A percentile compares a stretch with the other conserved stretches of the same genome.
These are phyloP conservation scores for Gymnoscopelus microlampas DNA, from an alignment of 2,797 vertebrate genomes.

Conservation along the genomic window DNA sequence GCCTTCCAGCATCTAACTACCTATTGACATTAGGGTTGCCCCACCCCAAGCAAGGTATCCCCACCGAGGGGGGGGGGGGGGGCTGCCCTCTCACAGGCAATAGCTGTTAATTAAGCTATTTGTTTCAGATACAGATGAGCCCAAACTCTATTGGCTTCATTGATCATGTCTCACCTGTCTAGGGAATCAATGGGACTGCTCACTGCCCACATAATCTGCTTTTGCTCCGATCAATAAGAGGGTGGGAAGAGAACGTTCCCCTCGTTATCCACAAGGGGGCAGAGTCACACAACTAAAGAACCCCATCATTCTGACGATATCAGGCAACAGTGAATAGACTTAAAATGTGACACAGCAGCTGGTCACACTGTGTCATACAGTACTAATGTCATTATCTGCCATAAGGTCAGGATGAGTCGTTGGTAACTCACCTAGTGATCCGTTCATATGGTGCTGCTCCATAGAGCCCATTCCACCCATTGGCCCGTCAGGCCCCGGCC, in stretches of 20 bases:
- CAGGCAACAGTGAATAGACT: conserved; percentile 11
- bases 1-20: neutral
- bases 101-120: conserved; percentile 60
- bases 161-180: conserved; percentile 50
- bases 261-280: conserved; percentile 61
- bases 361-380: neutral
- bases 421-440: conserved; percentile 88
- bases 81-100: conserved; percentile 31
- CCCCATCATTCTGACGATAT: neutral
- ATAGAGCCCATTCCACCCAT: conserved; percentile 90
- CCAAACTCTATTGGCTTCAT: conserved; percentile 42
- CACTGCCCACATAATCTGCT: conserved; percentile 59
- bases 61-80: conserved; percentile 9
- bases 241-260: conserved; percentile 35
- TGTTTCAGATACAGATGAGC: conserved; percentile 66
- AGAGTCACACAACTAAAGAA: conserved; percentile 38
- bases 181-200: conserved; percentile 56
- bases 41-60: conserved; percentile 25
- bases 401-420: neutral
- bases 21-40: conserved; percentile 17
- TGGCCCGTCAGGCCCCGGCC: conserved; percentile 89
- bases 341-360: neutral
- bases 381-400: neutral
- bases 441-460: conserved; percentile 95
- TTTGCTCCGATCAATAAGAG: conserved; percentile 58